These are phyloP conservation scores for Planococcus citri DNA, from an alignment of 1,140 invertebrate species.

Conservation along the genomic window DNA sequence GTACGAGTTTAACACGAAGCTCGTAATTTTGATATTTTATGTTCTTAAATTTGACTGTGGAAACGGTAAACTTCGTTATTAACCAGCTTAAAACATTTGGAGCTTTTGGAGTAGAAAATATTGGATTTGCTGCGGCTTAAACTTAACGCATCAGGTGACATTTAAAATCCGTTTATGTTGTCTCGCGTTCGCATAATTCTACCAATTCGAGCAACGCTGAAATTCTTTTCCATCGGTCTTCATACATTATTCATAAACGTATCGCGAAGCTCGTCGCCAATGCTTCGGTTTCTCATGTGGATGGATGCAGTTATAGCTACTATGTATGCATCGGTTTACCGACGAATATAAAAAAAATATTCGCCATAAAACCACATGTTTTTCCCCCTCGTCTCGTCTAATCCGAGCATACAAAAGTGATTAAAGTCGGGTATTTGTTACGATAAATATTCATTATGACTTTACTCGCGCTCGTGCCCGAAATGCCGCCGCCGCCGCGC, in stretches of 20 bases:
- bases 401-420: neutral
- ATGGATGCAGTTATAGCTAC: neutral
- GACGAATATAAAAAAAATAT: neutral
- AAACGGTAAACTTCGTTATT: neutral
- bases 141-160: constrained; percentile 6
- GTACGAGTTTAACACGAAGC: neutral
- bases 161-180: neutral
- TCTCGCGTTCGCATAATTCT: neutral
- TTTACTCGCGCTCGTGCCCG: too few relatives aligned
- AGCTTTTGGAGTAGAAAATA: neutral
- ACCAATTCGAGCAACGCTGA: neutral
- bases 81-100: neutral
- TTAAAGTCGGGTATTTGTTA: neutral
- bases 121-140: neutral
- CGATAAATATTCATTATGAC: too few relatives aligned
- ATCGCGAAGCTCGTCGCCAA: neutral
- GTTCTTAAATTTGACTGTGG: neutral
- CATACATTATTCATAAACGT: neutral
- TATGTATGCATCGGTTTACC: neutral
- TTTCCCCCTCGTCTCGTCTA: neutral
- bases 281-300: neutral
- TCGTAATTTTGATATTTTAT: neutral
- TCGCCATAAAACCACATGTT: neutral
- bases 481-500: too few relatives aligned
- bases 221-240: neutral